These are phyloP conservation scores for Meteorus sp. DNA, from an alignment of 1,140 invertebrate species.

Conservation along the genomic window DNA sequence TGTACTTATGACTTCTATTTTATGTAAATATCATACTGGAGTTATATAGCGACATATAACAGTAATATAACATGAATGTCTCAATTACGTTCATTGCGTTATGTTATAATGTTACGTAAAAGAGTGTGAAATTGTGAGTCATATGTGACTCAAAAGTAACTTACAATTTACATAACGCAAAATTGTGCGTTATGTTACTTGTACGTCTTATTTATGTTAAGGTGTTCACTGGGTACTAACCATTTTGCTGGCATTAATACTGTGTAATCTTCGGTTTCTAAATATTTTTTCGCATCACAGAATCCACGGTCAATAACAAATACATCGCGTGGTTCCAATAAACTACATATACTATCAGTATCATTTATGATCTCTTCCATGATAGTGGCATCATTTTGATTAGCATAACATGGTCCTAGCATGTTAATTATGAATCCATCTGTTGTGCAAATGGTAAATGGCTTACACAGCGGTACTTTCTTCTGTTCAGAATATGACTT, in stretches of 20 bases:
- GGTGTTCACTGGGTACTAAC: too few relatives aligned
- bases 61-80: too few relatives aligned
- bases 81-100: too few relatives aligned
- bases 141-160: too few relatives aligned
- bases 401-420: constrained; percentile 23
- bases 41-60: too few relatives aligned
- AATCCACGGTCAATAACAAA: constrained; percentile 41
- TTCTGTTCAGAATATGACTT: constrained; percentile 35
- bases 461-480: constrained; percentile 34
- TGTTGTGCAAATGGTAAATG: constrained; percentile 39
- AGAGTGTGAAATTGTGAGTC: too few relatives aligned
- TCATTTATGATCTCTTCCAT: constrained; percentile 28
- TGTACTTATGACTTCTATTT: too few relatives aligned
- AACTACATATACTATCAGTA: constrained; percentile 22
- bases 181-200: too few relatives aligned
- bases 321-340: constrained; percentile 32
- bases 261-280: constrained; percentile 28
- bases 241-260: constrained; percentile 42
- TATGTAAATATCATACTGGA: too few relatives aligned
- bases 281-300: constrained; percentile 32
- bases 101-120: too few relatives aligned
- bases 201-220: too few relatives aligned
- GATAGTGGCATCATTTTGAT: constrained; percentile 26
- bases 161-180: too few relatives aligned
- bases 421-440: constrained; percentile 37